A percentile compares a stretch with the other conserved stretches of the same genome.
Conservation (phyloP, 2,113 vertebrate species). For the Sylvia atricapilla region DNA sequence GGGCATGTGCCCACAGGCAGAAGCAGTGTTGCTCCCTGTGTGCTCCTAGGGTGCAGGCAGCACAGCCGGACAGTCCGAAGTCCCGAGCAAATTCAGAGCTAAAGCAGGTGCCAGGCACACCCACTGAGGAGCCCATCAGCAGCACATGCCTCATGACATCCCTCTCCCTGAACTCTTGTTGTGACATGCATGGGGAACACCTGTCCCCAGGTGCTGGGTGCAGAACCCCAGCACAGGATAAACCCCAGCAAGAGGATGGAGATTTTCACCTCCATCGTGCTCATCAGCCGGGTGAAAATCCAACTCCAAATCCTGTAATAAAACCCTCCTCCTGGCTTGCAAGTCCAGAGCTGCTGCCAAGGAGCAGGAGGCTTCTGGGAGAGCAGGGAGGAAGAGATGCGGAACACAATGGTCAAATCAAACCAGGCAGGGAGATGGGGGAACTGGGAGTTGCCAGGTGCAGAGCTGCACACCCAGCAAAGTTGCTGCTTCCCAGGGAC, state of each 20-base stretch:
- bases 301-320: not conserved
- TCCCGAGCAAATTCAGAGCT: not conserved
- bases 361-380: conserved; percentile 48
- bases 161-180: not conserved
- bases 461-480: fast-evolving
- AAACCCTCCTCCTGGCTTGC: not conserved
- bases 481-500: not conserved
- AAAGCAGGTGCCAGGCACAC: too few relatives aligned
- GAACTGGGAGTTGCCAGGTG: not conserved
- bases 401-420: not conserved
- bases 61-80: fast-evolving
- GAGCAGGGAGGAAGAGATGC: not conserved
- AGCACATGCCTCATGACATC: fast-evolving
- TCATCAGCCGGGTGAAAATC: not conserved
- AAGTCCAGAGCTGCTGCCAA: not conserved
- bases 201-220: fast-evolving
- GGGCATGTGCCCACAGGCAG: fast-evolving
- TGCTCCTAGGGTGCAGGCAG: fast-evolving
- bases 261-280: not conserved
- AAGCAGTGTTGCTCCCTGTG: fast-evolving
- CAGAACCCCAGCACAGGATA: not conserved
- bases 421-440: not conserved
- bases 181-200: fast-evolving
- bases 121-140: fast-evolving
- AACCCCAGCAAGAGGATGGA: not conserved